Percentiles rank a stretch among this genome's conserved stretches.
These are phyloP conservation scores for Carcharodon carcharias DNA, from an alignment of 2,797 vertebrate genomes.

Conservation along the genomic window DNA sequence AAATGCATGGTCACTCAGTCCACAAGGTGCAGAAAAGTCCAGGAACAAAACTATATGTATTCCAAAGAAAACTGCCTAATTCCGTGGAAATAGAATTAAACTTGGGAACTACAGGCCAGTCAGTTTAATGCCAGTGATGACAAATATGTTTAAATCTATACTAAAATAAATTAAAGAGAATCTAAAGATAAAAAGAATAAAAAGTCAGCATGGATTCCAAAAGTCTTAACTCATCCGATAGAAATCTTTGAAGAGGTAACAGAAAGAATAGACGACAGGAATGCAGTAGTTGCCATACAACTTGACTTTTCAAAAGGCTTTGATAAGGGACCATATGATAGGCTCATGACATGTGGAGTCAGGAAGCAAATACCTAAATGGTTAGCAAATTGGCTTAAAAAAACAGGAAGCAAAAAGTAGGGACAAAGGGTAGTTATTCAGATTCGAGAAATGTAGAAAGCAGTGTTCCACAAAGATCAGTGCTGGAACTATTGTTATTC, in stretches of 20 bases:
- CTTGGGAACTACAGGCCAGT: background rate
- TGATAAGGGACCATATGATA: background rate
- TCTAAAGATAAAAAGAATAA: background rate
- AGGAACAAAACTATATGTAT: background rate
- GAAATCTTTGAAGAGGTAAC: background rate
- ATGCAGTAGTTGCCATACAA: background rate
- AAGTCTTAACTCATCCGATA: background rate
- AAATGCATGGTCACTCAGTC: background rate
- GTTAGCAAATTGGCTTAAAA: background rate
- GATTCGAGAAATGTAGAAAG: background rate
- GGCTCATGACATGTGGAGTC: background rate
- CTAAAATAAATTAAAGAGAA: background rate
- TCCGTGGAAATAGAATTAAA: background rate
- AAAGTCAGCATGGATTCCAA: background rate
- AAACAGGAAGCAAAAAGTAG: background rate
- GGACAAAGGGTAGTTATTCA: background rate
- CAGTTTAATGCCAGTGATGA: background rate
- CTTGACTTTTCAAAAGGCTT: background rate
- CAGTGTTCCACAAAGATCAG: background rate
- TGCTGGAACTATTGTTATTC: background rate
- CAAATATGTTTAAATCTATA: background rate
- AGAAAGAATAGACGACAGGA: background rate
- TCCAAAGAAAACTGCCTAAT: background rate
- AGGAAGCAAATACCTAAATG: background rate
- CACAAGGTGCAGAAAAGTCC: background rate